Percentiles rank a stretch among this genome's conserved stretches.
phyloP scores from a whole-genome alignment of 2,797 vertebrate species.

The Synanceia verrucosa region DNA sequence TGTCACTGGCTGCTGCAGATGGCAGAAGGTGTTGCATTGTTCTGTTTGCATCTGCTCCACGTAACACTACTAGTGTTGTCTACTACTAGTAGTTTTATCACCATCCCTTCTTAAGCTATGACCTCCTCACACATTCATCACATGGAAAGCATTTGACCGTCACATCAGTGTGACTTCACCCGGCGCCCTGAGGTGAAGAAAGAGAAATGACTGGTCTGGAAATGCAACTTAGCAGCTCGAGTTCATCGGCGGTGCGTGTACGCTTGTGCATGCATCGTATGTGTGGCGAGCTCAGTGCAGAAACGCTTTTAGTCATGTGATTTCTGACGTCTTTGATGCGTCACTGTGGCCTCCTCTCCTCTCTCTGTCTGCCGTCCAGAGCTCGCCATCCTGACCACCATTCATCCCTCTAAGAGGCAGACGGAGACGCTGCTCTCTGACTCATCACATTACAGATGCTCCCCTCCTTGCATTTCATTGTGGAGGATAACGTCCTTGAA shows the following conservation, averaged over 20 bases:
- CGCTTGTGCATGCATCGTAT: neutral
- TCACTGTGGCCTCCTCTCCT: neutral
- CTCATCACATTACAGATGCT: constrained; percentile 37
- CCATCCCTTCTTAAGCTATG: no score
- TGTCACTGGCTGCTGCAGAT: neutral
- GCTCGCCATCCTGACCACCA: constrained; percentile 1
- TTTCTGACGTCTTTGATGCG: constrained; percentile 28
- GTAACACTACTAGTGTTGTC: neutral
- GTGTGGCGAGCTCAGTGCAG: neutral
- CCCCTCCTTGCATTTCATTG: constrained; percentile 33
- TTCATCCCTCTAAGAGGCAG: constrained; percentile 24
- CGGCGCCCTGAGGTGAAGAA: neutral
- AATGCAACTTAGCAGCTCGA: neutral
- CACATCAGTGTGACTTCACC: neutral
- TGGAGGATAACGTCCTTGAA: constrained; percentile 37
- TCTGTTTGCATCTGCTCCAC: neutral
- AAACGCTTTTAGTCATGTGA: constrained; percentile 29
- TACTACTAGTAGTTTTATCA: no score
- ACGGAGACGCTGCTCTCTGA: constrained; percentile 32
- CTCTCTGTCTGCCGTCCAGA: constrained; percentile 17
- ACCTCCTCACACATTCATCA: neutral
- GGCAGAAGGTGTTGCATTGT: neutral
- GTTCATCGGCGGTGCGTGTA: neutral
- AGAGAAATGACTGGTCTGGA: neutral
- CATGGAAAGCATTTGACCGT: neutral